A percentile compares a stretch with the other conserved stretches of the same genome.
Conservation (phyloP, 2,888 invertebrate genomes). For the Sceliomorpha sp. region DNA sequence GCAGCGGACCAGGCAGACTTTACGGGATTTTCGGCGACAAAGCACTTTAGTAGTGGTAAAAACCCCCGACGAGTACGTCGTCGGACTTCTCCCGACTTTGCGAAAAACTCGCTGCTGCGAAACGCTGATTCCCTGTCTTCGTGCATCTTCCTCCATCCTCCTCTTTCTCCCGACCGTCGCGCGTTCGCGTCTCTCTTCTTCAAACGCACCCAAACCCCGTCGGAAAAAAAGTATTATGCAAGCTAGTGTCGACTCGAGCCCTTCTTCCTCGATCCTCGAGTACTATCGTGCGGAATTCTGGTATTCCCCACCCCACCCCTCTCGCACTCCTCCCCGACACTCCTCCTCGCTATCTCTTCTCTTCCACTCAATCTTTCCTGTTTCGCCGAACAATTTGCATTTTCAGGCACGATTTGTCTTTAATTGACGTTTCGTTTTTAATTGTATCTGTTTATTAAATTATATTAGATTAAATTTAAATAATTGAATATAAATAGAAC, state of each 20-base stretch:
- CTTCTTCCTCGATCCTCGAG: constrained; percentile 17
- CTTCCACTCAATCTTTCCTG: too few relatives aligned
- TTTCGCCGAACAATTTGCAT: too few relatives aligned
- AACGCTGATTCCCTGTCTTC: constrained; percentile 57
- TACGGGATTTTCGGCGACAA: constrained; percentile 66
- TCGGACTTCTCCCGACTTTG: constrained; percentile 51
- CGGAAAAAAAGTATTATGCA: constrained; percentile 60
- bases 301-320: not conserved
- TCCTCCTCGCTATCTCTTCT: not conserved
- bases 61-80: constrained; percentile 56
- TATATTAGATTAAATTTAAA: too few relatives aligned
- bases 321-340: too few relatives aligned
- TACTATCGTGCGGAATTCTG: constrained; percentile 1
- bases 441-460: too few relatives aligned
- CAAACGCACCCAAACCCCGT: too few relatives aligned
- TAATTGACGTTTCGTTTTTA: too few relatives aligned
- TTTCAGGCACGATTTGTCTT: too few relatives aligned
- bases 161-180: constrained; percentile 35
- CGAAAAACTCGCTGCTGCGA: constrained; percentile 56
- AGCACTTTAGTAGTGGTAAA: constrained; percentile 71
- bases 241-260: constrained; percentile 21
- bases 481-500: too few relatives aligned
- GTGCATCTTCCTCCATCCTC: constrained; percentile 19
- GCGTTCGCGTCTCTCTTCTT: too few relatives aligned
- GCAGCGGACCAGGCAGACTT: constrained; percentile 60